Percentiles rank a stretch among this genome's conserved stretches.
Evolutionary conservation across 2,888 invertebrate species (phyloP).

Genomic region (Chrysopilus asiliformis): DNA sequence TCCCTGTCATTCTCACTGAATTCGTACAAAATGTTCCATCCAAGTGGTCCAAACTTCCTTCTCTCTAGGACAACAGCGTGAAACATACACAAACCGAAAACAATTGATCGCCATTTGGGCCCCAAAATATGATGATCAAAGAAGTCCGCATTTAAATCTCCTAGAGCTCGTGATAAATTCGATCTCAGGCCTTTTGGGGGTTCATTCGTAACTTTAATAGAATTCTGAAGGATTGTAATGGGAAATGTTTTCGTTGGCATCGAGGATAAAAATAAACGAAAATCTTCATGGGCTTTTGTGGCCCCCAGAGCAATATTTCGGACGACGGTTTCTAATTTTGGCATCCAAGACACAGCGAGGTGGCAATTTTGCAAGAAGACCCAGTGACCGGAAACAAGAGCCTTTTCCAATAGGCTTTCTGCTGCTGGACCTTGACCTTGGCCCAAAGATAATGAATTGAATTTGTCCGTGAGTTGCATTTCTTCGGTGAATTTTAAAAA

Average conservation of each 20-base stretch:
- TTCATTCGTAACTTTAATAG: conserved; percentile 89
- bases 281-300: conserved; percentile 51
- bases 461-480: conserved; percentile 53
- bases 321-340: conserved; percentile 64
- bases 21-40: conserved; percentile 90
- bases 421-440: conserved; percentile 83
- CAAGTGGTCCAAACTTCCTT: conserved; percentile 79
- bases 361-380: conserved; percentile 89
- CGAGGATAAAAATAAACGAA: conserved; percentile 75
- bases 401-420: conserved; percentile 60
- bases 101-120: conserved; percentile 57
- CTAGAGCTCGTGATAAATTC: conserved; percentile 71
- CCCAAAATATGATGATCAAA: conserved; percentile 64
- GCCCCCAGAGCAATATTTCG: conserved; percentile 54
- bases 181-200: conserved; percentile 85
- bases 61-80: conserved; percentile 88
- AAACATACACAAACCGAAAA: conserved; percentile 80
- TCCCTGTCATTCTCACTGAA: conserved; percentile 88
- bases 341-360: conserved; percentile 89
- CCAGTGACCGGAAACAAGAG: conserved; percentile 68
- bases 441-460: conserved; percentile 76
- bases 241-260: conserved; percentile 82
- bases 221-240: conserved; percentile 80
- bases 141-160: conserved; percentile 61
- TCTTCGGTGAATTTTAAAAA: conserved; percentile 70